A percentile compares a stretch with the other conserved stretches of the same genome.
phyloP scores from a whole-genome alignment of 2,797 vertebrate species.

The Lithobates pipiens region DNA sequence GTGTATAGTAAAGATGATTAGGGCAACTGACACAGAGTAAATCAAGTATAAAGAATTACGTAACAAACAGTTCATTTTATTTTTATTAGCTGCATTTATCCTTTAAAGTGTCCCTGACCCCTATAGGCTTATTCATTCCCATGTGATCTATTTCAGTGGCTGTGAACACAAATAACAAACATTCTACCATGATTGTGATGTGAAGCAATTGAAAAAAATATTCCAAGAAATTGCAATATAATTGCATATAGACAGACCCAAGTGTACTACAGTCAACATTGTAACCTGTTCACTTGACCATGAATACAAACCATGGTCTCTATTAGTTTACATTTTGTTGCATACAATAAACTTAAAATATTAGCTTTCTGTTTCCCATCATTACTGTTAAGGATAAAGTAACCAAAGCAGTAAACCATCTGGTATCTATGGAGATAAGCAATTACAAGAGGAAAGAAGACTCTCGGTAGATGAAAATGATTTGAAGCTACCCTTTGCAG shows the following conservation, averaged over 20 bases:
- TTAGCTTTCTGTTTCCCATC: neutral
- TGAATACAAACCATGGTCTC: neutral
- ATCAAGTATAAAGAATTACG: too few relatives aligned
- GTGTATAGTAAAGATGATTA: neutral
- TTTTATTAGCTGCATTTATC: too few relatives aligned
- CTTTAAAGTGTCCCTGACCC: too few relatives aligned
- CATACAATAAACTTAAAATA: neutral
- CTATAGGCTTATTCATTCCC: neutral
- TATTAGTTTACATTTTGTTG: neutral
- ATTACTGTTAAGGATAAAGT: neutral
- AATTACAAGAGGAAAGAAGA: neutral
- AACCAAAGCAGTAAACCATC: conserved; percentile 1
- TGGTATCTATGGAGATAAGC: neutral
- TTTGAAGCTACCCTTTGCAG: neutral
- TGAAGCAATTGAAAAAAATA: neutral
- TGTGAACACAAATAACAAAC: neutral
- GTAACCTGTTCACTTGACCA: neutral
- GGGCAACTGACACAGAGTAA: too few relatives aligned
- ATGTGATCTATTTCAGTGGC: neutral
- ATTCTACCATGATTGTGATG: too few relatives aligned
- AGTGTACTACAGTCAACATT: neutral
- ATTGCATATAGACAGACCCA: neutral
- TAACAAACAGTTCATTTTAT: too few relatives aligned
- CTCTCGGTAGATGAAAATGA: neutral
- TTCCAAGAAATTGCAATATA: neutral